Percentiles rank a stretch among this genome's conserved stretches.
Conservation (phyloP, 2,888 invertebrate species). For the Scaptomyza tumidula region DNA sequence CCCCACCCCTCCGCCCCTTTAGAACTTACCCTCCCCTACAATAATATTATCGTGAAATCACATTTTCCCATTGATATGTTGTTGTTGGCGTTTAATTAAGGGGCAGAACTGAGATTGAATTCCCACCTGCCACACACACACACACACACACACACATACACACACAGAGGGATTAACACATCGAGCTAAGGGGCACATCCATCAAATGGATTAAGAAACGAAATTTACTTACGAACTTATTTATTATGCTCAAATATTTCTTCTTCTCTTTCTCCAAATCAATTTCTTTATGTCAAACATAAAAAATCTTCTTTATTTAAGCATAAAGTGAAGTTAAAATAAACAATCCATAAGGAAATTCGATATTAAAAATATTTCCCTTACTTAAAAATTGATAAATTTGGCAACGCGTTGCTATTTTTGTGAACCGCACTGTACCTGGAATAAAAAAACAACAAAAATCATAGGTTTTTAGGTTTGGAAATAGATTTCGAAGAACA, state of each 20-base stretch:
- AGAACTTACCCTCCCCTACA: not conserved
- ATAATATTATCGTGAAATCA: not conserved
- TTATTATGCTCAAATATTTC: too few relatives aligned
- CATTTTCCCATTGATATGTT: conserved; percentile 5
- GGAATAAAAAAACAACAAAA: too few relatives aligned
- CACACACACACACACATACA: too few relatives aligned
- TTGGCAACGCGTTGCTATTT: not conserved
- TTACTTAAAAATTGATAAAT: not conserved
- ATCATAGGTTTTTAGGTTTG: not conserved
- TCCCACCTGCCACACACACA: conserved; percentile 32
- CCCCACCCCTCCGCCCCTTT: not conserved
- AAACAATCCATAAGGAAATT: not conserved
- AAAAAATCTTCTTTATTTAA: not conserved
- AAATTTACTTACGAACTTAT: not conserved
- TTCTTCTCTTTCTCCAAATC: too few relatives aligned
- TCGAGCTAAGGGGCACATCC: conserved; percentile 63
- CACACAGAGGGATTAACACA: conserved; percentile 33
- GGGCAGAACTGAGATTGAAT: not conserved
- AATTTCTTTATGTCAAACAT: not conserved
- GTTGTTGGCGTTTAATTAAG: conserved; percentile 4
- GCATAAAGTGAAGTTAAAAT: not conserved
- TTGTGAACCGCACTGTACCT: not conserved
- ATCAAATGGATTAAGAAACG: conserved; percentile 57
- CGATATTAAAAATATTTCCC: not conserved
- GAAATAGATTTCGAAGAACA: conserved; percentile 16